Evolutionary conservation across 2,797 vertebrate species (phyloP), one percentile per base, ranked within the genome.

Genomic region (Poliocrania exsul): DNA sequence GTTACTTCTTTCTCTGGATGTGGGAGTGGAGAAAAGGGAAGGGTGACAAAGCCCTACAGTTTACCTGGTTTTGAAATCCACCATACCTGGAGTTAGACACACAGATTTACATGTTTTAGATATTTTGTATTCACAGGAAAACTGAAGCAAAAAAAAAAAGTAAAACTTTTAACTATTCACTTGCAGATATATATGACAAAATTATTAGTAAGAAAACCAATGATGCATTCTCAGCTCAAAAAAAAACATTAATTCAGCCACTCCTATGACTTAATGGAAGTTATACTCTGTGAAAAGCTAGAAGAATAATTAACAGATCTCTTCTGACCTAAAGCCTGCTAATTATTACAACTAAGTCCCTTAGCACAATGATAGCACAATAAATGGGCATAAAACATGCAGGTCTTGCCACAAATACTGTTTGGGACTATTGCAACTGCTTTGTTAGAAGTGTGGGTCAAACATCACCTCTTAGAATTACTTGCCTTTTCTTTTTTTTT

Each of bases 1-100:
- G 83, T 96, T 95, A 93, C 86, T 96, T 69, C 91, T 95, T 92
- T 91, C 93, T 93, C 71, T 96, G 69, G 57, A 87, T 86, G 80
- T 90, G 83, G 92, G 89, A 58, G 88, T 89, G 91, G 93, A 93
- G 35, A 70, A 84, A 49, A 72, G 49, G n/a, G 74, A 49, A 67
- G 35, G 38, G 37, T 70, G 47, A 72, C 44, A 92, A 44, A 83
- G 61, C 50, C 50, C 51, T 72, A 14, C 21, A 78, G n/a, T 86
- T 73, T 95, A 97, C 95, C 94, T 86, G 70, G 80, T 65, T 95
- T 93, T 93, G 67, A 95, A 92, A 95, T 87, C 73, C 81, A 80
- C 69, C 26, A 28, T 84, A 94, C 35, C 40, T 89, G 15, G 81
- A 93, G 67, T 56, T 49, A 46, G 69, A 83, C 18, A 38, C 11